phyloP scores from a whole-genome alignment of 2,113 vertebrate species.

The Malurus cyaneus region DNA sequence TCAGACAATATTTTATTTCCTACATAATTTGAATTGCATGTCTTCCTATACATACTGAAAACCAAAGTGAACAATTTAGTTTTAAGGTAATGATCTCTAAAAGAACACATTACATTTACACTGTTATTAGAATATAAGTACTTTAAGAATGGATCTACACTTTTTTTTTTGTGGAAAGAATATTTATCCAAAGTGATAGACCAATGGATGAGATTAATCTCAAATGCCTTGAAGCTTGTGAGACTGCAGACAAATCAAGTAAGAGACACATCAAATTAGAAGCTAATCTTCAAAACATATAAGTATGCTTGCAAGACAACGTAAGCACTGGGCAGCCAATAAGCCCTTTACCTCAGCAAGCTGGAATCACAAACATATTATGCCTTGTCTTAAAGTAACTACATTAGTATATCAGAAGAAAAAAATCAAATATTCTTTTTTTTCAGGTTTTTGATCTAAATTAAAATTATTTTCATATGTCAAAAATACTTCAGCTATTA shows the following conservation, averaged over 20 bases:
- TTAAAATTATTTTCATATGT: background rate
- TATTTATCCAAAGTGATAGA: background rate
- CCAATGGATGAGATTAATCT: background rate
- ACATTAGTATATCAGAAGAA: background rate
- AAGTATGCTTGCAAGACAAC: background rate
- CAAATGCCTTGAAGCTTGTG: background rate
- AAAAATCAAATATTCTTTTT: background rate
- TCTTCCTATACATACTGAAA: background rate
- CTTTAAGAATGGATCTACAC: background rate
- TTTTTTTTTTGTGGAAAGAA: background rate
- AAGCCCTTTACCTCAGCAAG: constrained; percentile 56
- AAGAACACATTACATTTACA: background rate
- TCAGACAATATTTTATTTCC: background rate
- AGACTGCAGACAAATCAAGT: constrained; percentile 27
- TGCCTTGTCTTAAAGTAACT: background rate
- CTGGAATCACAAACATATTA: constrained; percentile 23
- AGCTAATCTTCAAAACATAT: constrained; percentile 50
- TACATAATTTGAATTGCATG: background rate
- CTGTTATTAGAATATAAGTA: background rate
- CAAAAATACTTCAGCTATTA: background rate
- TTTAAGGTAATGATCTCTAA: background rate
- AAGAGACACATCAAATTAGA: constrained; percentile 29
- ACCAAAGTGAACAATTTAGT: background rate
- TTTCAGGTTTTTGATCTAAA: background rate
- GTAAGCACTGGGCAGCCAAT: background rate